Base-by-base conservation (phyloP, 1,140 invertebrate species). In the Neodiprion lecontei region DNA sequence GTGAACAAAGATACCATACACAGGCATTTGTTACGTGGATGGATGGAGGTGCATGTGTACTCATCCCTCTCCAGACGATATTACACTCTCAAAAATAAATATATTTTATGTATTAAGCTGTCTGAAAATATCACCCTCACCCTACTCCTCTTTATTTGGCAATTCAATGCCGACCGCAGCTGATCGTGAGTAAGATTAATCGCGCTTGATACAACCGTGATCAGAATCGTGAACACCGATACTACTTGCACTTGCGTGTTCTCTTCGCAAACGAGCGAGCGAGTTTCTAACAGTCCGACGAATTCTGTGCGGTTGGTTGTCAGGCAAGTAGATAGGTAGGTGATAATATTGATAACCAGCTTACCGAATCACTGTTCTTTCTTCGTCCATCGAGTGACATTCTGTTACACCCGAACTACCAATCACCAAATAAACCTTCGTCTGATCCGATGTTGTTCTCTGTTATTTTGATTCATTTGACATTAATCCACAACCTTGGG, bases 171-270 rank as follows among this genome's bases (percentile, higher is more conserved):
- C 28, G 28, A 61, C 11, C 53, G n/a, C 53, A 61, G 53, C 53
- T 61, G 53, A 61, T 61, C 53, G 53, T 61, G 53, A 61, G 53
- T 17, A 61, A 61, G 53, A 61, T 61, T 61, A 61, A 61, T 61
- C 9, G 28, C 28, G 53, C 11, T 17, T 61, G 53, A 61, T 61
- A 61, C 5, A 61, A 61, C 53, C 53, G 53, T 61, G n/a, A 61
- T 61, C 53, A 9, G 53, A 61, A 8, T 61, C 53, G 53, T 61
- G 9, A 61, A 17, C 53, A 61, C 53, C 53, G 53, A 61, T 61
- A 61, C n/a, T 61, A 61, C 53, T 40, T 40, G 5, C 28, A 40
- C 28, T 5, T 40, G 28, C 28, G 28, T 40, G 28, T 40, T 9
- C 9, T 61, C 53, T 61, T 9, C n/a, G 53, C 53, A 17, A 61